These are phyloP conservation scores for Atractosteus spatula DNA, from an alignment of 2,113 vertebrate species.

Conservation along the genomic window DNA sequence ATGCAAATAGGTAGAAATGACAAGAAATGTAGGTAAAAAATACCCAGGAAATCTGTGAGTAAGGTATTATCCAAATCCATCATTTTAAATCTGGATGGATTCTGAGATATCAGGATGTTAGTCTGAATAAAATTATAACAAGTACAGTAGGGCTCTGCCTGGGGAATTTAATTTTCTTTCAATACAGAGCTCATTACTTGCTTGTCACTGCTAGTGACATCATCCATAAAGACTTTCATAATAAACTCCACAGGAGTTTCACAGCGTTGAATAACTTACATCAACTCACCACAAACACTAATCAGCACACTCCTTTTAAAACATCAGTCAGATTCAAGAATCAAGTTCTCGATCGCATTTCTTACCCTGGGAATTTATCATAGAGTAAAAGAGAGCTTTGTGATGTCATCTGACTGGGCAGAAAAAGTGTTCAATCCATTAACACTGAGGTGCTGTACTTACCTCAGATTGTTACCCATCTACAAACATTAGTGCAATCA, in stretches of 20 bases:
- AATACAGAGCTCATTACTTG: neutral
- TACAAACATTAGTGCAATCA: too few relatives aligned
- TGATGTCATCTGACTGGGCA: too few relatives aligned
- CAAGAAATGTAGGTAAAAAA: too few relatives aligned
- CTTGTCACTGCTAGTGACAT: conserved; percentile 3
- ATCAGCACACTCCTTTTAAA: neutral
- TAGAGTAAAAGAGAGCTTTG: too few relatives aligned
- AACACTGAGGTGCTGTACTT: too few relatives aligned
- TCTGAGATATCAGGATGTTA: neutral
- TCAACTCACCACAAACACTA: neutral
- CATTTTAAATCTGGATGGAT: neutral
- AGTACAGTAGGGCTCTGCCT: neutral
- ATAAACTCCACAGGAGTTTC: neutral
- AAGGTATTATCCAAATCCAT: neutral
- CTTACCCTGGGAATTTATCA: too few relatives aligned
- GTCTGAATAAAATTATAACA: neutral
- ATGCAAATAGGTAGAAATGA: too few relatives aligned
- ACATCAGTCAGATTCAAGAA: neutral
- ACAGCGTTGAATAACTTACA: neutral
- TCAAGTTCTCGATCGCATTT: too few relatives aligned
- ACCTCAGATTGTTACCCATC: too few relatives aligned
- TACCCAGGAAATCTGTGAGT: neutral
- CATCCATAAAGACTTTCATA: neutral
- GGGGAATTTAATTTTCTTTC: conserved; percentile 2
- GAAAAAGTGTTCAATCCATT: too few relatives aligned